phyloP scores from a whole-genome alignment of 1,140 invertebrate species.

The Cydia splendana region DNA sequence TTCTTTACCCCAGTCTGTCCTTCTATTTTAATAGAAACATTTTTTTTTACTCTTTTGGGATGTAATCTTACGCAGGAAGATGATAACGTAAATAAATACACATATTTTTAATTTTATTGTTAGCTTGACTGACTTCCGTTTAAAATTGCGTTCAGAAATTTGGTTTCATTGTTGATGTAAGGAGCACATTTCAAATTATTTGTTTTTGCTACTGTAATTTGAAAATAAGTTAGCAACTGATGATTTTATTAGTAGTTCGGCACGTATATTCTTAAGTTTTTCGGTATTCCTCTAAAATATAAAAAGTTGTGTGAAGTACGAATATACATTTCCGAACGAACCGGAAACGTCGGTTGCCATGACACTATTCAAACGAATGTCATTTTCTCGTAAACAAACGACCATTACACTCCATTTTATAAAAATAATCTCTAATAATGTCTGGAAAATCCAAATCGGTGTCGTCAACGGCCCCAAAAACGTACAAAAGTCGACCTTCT shows the following conservation, averaged over 20 bases:
- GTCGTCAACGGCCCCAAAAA: slow-evolving; percentile 42
- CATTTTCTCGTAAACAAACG: slow-evolving; percentile 36
- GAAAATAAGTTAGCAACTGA: background rate
- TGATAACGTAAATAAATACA: background rate
- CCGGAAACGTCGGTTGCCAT: slow-evolving; percentile 45
- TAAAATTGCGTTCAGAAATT: background rate
- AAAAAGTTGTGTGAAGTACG: background rate
- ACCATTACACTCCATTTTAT: background rate
- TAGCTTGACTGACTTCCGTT: background rate
- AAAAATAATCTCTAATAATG: slow-evolving; percentile 42
- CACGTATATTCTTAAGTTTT: background rate
- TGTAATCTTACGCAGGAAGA: background rate
- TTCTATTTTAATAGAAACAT: background rate
- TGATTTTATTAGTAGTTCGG: background rate
- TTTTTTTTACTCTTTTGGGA: background rate
- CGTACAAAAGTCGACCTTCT: slow-evolving; percentile 42
- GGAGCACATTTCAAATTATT: background rate
- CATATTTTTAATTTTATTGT: background rate
- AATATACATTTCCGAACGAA: slow-evolving; percentile 45
- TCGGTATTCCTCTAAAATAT: background rate
- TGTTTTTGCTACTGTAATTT: background rate
- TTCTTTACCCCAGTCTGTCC: background rate
- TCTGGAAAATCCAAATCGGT: slow-evolving; percentile 58
- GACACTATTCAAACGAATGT: slow-evolving; percentile 55
- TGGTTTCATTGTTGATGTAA: background rate